Evolutionary conservation across 2,113 vertebrate species (phyloP).

Genomic region (Dinomys branickii): DNA sequence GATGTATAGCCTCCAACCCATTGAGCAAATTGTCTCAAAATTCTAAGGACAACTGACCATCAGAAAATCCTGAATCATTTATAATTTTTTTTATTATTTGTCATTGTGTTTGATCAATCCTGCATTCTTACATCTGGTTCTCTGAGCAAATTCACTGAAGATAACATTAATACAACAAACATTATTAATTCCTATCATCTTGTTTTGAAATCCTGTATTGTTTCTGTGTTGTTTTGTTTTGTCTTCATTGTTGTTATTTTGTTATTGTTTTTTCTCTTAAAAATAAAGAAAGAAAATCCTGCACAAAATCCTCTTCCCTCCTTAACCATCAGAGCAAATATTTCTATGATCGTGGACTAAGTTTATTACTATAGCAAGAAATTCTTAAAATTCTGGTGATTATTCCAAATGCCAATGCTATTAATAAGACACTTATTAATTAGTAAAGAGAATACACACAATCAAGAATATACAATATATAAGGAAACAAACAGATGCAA

Average conservation of each 20-base stretch:
- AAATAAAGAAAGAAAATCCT: too few species aligned
- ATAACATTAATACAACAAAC: too few species aligned
- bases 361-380: neutral
- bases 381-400: slow-evolving; percentile 35
- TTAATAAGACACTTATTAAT: neutral
- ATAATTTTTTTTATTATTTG: too few species aligned
- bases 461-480: neutral
- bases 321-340: neutral
- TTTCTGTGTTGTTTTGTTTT: too few species aligned
- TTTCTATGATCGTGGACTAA: neutral
- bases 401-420: neutral
- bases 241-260: too few species aligned
- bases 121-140: too few species aligned
- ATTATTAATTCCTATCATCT: too few species aligned
- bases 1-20: neutral
- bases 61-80: neutral
- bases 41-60: neutral
- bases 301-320: neutral
- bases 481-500: neutral
- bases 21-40: neutral
- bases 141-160: too few species aligned
- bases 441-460: neutral
- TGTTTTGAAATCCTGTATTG: too few species aligned
- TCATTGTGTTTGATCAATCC: too few species aligned
- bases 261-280: too few species aligned